A percentile compares a stretch with the other conserved stretches of the same genome.
Conservation (phyloP, 1,140 invertebrate genomes). For the Melanaphis sacchari region DNA sequence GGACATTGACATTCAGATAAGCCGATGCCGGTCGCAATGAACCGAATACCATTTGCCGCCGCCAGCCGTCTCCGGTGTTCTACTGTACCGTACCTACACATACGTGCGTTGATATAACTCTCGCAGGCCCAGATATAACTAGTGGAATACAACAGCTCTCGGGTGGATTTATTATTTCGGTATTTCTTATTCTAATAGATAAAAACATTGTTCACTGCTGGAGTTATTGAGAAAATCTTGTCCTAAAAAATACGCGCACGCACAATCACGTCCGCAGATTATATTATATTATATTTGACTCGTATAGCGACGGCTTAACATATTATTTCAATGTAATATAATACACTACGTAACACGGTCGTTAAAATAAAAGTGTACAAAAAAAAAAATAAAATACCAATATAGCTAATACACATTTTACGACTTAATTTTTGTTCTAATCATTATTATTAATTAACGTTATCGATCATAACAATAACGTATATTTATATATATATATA, state of each 20-base stretch:
- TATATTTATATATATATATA: too few species aligned
- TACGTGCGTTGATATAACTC: not conserved
- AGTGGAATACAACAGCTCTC: too few species aligned
- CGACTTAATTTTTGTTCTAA: too few species aligned
- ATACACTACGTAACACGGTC: not conserved
- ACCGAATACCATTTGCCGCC: not conserved
- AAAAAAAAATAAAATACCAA: too few species aligned
- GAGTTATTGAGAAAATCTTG: not conserved
- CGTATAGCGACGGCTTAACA: not conserved
- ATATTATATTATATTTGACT: too few species aligned
- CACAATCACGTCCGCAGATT: not conserved
- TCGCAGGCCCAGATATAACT: too few species aligned
- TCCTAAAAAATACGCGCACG: not conserved
- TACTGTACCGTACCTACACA: too few species aligned
- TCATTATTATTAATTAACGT: not conserved
- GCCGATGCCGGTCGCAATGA: not conserved
- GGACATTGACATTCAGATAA: constrained; percentile 48
- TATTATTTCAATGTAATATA: not conserved
- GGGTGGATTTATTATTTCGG: not conserved
- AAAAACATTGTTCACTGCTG: not conserved
- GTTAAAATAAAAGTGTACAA: not conserved
- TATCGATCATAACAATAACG: not conserved
- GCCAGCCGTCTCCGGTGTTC: too few species aligned
- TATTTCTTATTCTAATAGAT: not conserved
- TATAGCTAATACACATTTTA: not conserved